Conservation (phyloP, 2,113 vertebrate species). For the Circaetus gallicus region DNA sequence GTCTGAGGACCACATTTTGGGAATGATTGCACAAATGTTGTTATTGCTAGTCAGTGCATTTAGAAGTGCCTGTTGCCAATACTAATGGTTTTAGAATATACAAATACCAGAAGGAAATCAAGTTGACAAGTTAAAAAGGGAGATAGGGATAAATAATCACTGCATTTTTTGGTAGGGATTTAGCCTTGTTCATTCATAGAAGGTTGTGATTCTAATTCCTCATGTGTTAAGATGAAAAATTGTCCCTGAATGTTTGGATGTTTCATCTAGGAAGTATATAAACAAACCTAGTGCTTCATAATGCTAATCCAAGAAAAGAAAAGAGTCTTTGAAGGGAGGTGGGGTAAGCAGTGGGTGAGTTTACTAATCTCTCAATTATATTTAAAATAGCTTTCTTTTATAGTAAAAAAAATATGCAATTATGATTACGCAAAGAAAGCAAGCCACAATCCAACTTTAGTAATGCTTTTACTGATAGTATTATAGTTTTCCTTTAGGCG, state of each 20-base stretch:
- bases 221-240: not conserved
- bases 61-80: not conserved
- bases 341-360: not conserved
- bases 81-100: not conserved
- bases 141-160: not conserved
- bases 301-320: not conserved
- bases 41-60: not conserved
- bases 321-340: not conserved
- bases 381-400: not conserved
- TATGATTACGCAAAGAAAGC: slow-evolving; percentile 9
- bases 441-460: not conserved
- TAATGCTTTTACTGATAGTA: not conserved
- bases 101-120: slow-evolving; percentile 13
- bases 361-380: not conserved
- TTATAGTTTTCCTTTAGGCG: not conserved
- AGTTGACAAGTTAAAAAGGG: not conserved
- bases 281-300: not conserved
- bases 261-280: not conserved
- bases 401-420: not conserved
- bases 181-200: not conserved
- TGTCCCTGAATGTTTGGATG: not conserved
- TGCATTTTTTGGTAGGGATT: not conserved
- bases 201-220: not conserved
- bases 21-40: not conserved
- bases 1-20: not conserved